Conservation (phyloP, 1,140 invertebrate genomes). For the Acromyrmex charruanus region DNA sequence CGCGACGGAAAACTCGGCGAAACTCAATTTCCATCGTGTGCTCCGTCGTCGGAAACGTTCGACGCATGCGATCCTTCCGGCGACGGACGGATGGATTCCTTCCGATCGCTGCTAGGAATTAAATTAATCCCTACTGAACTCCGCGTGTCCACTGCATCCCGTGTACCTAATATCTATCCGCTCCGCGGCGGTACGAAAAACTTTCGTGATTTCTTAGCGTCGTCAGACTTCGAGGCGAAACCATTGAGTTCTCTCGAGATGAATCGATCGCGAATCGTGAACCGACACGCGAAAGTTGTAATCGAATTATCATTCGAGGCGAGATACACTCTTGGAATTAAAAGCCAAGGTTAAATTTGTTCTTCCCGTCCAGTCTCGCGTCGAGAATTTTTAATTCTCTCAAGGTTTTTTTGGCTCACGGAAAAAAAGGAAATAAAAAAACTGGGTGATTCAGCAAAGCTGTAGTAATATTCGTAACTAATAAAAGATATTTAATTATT, state of each 20-base stretch:
- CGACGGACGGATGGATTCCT: neutral
- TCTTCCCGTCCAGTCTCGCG: neutral
- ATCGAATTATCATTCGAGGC: neutral
- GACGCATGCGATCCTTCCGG: slow-evolving; percentile 1
- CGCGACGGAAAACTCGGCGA: slow-evolving; percentile 57
- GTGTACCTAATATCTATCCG: neutral
- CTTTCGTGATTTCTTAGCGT: slow-evolving; percentile 26
- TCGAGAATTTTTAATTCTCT: neutral
- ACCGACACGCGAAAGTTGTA: neutral
- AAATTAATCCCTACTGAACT: slow-evolving; percentile 41
- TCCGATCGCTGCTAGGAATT: slow-evolving; percentile 41
- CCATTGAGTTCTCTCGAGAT: neutral
- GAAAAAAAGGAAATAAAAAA: too few relatives aligned
- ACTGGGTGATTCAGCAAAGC: too few relatives aligned
- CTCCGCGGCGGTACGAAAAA: neutral
- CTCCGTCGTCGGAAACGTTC: slow-evolving; percentile 43
- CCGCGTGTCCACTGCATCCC: neutral
- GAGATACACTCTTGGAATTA: neutral
- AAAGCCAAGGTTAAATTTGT: neutral
- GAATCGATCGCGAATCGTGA: neutral
- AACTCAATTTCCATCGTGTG: slow-evolving; percentile 69
- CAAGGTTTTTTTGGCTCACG: too few relatives aligned
- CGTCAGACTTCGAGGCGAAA: neutral
- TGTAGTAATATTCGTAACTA: too few relatives aligned
- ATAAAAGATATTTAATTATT: too few relatives aligned